These are phyloP conservation scores for Campoplex capitator DNA, from an alignment of 2,888 invertebrate species.

Conservation along the genomic window DNA sequence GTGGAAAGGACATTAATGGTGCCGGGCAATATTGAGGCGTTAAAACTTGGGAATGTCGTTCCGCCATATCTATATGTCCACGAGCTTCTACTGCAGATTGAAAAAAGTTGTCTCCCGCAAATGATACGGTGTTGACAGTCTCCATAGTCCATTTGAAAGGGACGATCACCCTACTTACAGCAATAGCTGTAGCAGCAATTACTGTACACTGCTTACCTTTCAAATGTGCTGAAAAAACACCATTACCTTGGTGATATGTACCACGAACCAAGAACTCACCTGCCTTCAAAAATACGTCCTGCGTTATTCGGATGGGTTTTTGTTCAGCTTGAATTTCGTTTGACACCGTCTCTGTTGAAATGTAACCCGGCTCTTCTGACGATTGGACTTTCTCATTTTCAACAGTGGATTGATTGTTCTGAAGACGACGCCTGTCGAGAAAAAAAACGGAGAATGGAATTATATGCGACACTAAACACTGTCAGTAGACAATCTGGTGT, in stretches of 20 bases:
- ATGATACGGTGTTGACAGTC: neutral
- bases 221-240: neutral
- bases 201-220: constrained; percentile 14
- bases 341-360: no score
- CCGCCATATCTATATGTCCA: neutral
- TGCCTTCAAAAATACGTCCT: neutral
- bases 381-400: no score
- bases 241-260: constrained; percentile 2
- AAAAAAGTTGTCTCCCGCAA: neutral
- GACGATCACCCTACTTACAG: neutral
- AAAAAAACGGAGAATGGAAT: no score
- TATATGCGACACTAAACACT: no score
- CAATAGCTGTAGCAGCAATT: constrained; percentile 14
- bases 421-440: no score
- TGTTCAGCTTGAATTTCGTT: neutral
- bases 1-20: neutral
- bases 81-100: neutral
- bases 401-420: no score
- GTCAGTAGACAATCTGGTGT: no score
- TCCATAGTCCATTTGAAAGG: neutral
- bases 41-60: neutral
- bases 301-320: neutral
- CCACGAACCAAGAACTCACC: constrained; percentile 7
- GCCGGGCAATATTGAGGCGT: neutral
- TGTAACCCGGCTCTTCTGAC: no score